Evolutionary conservation across 1,140 invertebrate species (phyloP), one percentile per base, ranked within the genome.

Genomic region (Aleiodes sp.): DNA sequence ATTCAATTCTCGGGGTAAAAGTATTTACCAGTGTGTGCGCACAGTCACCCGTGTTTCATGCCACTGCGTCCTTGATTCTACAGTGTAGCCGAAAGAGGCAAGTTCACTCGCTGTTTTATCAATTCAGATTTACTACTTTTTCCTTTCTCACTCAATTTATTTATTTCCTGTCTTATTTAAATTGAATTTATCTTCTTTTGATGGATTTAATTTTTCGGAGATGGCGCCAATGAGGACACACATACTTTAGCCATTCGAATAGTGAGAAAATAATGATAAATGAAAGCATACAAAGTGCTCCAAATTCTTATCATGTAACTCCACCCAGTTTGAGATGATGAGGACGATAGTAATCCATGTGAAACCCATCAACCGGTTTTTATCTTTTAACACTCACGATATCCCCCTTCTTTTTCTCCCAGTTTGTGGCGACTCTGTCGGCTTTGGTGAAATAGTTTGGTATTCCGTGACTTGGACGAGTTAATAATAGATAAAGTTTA

Each of bases 401-500:
- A 29, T 26, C 9, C 21, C 28, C 28, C 4, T 7, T 31, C 12
- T 59, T 59, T 29, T 29, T 1, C 26, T 31, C n/a, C 14, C 9
- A 10, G 28, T 59, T 16, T n/a, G 21, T 14, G 6, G 28, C 28
- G 56, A 59, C 14, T 31, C 56, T 31, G 19, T 63, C 67, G 43
- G 68, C 41, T 35, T 70, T 70, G 28, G 60, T 70, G 61, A 70
- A 70, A 70, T 70, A 70, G 31, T 70, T 52, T 59, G 60, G 33
- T 65, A 65, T 70, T 64, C 60, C 61, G 28, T 56, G 46, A 69
- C 61, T 70, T 46, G 29, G 43, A 70, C 68, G 68, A 59, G 68
- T 70, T 70, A 70, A 70, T 70, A 70, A 70, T 70, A 70, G 68
- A 70, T 70, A 70, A 70, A 63, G 35, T 59, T 24, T 59, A 59